phyloP scores from a whole-genome alignment of 1,140 invertebrate genomes.

The Tetraneura akinire region DNA sequence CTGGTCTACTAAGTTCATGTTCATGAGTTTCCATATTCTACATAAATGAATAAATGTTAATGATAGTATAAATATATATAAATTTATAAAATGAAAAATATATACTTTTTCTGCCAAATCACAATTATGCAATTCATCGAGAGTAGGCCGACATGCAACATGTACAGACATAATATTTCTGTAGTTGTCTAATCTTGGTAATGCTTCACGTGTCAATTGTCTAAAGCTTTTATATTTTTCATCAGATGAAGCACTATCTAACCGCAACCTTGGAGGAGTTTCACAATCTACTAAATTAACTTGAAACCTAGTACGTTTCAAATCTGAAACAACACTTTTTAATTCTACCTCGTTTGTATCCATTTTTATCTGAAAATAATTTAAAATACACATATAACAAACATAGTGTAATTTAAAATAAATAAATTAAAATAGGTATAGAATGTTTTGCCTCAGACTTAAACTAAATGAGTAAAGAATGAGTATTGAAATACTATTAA shows the following conservation, averaged over 20 bases:
- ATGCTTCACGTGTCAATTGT: slow-evolving; percentile 86
- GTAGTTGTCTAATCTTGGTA: slow-evolving; percentile 91
- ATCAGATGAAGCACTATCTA: slow-evolving; percentile 38
- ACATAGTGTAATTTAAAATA: too few species aligned
- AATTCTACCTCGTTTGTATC: slow-evolving; percentile 28
- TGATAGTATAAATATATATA: background rate
- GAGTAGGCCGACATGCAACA: slow-evolving; percentile 82
- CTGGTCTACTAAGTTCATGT: slow-evolving; percentile 22
- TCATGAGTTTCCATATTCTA: slow-evolving; percentile 21
- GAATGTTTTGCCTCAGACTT: slow-evolving; percentile 42
- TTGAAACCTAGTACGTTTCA: slow-evolving; percentile 46
- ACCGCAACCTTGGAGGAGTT: slow-evolving; percentile 32
- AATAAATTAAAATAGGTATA: too few species aligned
- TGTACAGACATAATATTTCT: slow-evolving; percentile 88
- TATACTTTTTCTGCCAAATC: slow-evolving; percentile 75
- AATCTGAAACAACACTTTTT: slow-evolving; percentile 43
- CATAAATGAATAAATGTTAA: background rate
- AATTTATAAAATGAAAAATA: slow-evolving; percentile 3
- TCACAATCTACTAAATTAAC: slow-evolving; percentile 43
- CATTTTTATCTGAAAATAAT: slow-evolving; percentile 18
- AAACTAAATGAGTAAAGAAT: slow-evolving; percentile 49
- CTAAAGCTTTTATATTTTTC: slow-evolving; percentile 77
- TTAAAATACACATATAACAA: background rate
- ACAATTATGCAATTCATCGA: slow-evolving; percentile 89
- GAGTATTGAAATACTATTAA: slow-evolving; percentile 10